Base-by-base conservation (phyloP, 2,113 vertebrate species). In the Isurus oxyrinchus region DNA sequence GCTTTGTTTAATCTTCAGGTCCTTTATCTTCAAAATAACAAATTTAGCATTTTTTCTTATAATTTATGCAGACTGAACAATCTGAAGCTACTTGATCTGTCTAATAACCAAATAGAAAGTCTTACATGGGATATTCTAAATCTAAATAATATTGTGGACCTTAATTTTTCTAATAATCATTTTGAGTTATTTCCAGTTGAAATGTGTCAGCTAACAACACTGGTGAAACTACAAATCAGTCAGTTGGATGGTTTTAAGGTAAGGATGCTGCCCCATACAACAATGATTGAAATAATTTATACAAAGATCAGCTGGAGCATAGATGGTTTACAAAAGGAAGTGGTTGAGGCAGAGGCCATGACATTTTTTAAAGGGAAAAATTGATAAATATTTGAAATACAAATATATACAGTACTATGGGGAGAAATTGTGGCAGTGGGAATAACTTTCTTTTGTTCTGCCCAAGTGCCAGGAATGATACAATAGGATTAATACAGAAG, bases 121-220 rank as follows among this genome's bases (percentile, higher is more conserved):
- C 96, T 98, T 90, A 97, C 97, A 96, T 95, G 96, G 84, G 96
- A 97, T 5, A 97, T 98, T 94, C 69, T 96, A 94, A 96, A 97
- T 11, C 96, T 98, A 93, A 96, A 97, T 97, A 61, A 67, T 59
- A 97, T 98, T 86, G 97, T 96, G 96, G 97, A 97, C 61, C 96
- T 98, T 96, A 97, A 98, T 44, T 76, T 98, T 11, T 97, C 98
- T 96, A 97, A 97, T 97, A 98, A 97, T 95, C 95, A 97, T 2
- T 98, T 98, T 97, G 79, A 35, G 23, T n/a, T 55, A 96, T 98
- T 98, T 97, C 98, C 98, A 96, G 91, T 44, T 96, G 97, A 98
- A 97, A 96, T 98, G 3, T 97, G 97, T 96, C 88, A 96, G 16
- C 97, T 98, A 96, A 86, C 91, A 7, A 97, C 96, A 1, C 96